A percentile compares a stretch with the other conserved stretches of the same genome.
Conservation (phyloP, 2,888 invertebrate species). For the Lymantria dispar region DNA sequence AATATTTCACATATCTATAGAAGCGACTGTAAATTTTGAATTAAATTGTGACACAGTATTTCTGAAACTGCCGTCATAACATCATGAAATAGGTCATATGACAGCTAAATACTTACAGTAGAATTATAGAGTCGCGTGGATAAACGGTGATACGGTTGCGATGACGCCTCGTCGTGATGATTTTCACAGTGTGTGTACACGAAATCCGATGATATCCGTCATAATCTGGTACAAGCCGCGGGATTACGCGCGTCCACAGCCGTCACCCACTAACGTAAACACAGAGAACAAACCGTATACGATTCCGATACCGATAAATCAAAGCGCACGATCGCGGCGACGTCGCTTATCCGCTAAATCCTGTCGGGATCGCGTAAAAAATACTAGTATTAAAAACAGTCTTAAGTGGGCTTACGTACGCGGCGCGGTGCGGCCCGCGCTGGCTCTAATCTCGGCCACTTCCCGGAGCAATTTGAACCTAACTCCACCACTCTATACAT, state of each 20-base stretch:
- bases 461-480: constrained; percentile 89
- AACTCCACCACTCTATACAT: constrained; percentile 89
- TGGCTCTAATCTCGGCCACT: constrained; percentile 88
- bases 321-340: constrained; percentile 79
- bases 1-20: not conserved
- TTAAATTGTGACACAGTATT: not conserved
- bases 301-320: constrained; percentile 81
- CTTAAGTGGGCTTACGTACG: constrained; percentile 87
- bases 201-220: constrained; percentile 76
- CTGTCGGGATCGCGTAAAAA: constrained; percentile 83
- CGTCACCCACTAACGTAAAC: constrained; percentile 80
- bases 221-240: constrained; percentile 77
- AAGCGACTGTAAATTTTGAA: not conserved
- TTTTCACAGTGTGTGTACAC: constrained; percentile 66
- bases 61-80: constrained; percentile 10
- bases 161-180: constrained; percentile 48
- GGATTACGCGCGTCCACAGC: constrained; percentile 61
- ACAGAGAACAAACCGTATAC: constrained; percentile 71
- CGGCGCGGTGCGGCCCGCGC: constrained; percentile 85
- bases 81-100: constrained; percentile 15
- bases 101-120: constrained; percentile 54
- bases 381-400: constrained; percentile 88
- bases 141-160: constrained; percentile 29
- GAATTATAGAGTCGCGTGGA: constrained; percentile 33
- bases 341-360: constrained; percentile 81